Evolutionary conservation across 2,797 vertebrate species (phyloP).

Genomic region (Triplophysa bombifrons): DNA sequence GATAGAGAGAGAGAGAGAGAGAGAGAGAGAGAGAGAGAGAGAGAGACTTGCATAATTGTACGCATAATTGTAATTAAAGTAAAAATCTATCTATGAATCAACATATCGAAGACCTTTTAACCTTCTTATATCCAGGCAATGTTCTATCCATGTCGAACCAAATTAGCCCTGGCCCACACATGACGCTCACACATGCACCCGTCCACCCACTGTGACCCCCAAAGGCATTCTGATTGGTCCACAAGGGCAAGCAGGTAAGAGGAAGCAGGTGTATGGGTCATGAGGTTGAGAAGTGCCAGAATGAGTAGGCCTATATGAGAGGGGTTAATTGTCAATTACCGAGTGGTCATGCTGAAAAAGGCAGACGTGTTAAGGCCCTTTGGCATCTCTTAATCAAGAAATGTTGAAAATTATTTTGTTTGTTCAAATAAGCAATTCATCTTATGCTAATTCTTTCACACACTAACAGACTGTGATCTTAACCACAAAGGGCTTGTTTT

Average conservation of each 20-base stretch:
- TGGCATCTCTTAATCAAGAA: background rate
- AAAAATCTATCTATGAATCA: background rate
- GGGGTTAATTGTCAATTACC: background rate
- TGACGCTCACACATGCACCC: background rate
- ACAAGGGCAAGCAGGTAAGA: background rate
- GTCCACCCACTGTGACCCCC: background rate
- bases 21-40: too few species aligned
- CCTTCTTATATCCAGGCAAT: slow-evolving; percentile 20
- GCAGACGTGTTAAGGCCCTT: background rate
- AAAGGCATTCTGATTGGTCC: background rate
- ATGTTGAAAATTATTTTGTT: background rate
- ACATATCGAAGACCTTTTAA: slow-evolving; percentile 16
- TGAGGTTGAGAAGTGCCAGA: background rate
- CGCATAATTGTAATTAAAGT: too few species aligned
- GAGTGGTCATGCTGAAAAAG: background rate
- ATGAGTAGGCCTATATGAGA: background rate
- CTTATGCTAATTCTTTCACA: background rate
- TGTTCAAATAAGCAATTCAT: background rate
- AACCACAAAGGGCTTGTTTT: background rate
- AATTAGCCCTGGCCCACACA: slow-evolving; percentile 11
- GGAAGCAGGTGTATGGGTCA: background rate
- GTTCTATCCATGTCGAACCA: slow-evolving; percentile 1
- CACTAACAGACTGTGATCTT: background rate
- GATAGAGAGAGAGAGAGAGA: too few species aligned
- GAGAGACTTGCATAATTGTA: too few species aligned